Evolutionary conservation across 2,888 invertebrate genomes (phyloP).

Genomic region (Masnerella sp.): DNA sequence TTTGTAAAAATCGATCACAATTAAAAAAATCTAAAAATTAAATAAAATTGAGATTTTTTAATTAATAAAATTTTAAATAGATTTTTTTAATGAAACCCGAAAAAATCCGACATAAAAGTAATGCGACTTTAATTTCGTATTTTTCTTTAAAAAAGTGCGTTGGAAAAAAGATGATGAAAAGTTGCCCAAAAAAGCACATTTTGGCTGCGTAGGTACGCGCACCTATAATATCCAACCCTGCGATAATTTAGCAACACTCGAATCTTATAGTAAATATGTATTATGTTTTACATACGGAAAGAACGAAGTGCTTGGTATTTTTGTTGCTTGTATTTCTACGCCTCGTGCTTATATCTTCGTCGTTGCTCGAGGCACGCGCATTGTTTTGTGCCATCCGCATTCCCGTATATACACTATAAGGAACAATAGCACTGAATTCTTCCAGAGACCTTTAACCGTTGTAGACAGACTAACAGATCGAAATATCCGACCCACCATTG

Average conservation of each 20-base stretch:
- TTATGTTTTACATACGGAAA: slow-evolving; percentile 25
- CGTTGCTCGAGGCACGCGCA: slow-evolving; percentile 68
- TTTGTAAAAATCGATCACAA: no score
- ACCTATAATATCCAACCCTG: not conserved
- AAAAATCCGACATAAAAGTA: no score
- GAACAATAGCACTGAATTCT: slow-evolving; percentile 56
- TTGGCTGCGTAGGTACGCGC: not conserved
- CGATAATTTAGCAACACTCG: slow-evolving; percentile 15
- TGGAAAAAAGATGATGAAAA: not conserved
- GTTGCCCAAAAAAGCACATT: not conserved
- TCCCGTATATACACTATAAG: slow-evolving; percentile 58
- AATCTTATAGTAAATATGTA: slow-evolving; percentile 15
- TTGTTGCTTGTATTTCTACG: slow-evolving; percentile 47
- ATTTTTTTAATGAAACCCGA: no score
- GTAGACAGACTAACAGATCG: slow-evolving; percentile 50
- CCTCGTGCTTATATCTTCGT: slow-evolving; percentile 55
- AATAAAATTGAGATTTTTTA: no score
- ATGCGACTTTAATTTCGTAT: no score
- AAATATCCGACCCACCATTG: slow-evolving; percentile 45
- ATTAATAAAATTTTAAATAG: no score
- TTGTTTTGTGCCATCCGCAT: slow-evolving; percentile 68
- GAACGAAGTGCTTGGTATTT: slow-evolving; percentile 44
- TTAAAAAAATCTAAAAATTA: no score
- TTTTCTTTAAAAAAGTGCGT: not conserved
- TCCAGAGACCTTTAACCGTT: slow-evolving; percentile 54